Evolutionary conservation across 2,888 invertebrate genomes (phyloP).

Genomic region (Liodrosophila aerea): DNA sequence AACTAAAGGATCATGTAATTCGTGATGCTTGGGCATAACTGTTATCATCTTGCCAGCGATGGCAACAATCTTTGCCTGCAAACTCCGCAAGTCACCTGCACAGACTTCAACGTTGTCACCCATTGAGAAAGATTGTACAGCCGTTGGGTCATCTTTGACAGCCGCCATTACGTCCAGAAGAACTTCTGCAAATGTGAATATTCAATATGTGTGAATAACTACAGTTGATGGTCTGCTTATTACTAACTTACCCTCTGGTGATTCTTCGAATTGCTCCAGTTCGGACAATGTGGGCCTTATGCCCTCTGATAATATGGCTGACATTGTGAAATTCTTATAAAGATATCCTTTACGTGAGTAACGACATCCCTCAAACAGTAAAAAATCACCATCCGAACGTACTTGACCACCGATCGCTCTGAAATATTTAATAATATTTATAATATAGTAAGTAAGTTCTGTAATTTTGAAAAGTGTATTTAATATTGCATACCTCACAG

Average conservation of each 20-base stretch:
- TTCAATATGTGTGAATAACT: no score
- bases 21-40: conserved; percentile 98
- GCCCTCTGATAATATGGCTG: conserved; percentile 95
- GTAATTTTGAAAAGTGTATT: no score
- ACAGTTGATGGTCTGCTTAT: no score
- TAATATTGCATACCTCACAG: conserved; percentile 87
- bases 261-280: conserved; percentile 95
- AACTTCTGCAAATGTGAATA: conserved; percentile 82
- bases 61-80: conserved; percentile 97
- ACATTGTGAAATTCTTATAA: conserved; percentile 97
- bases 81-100: conserved; percentile 97
- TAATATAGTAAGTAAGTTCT: no score
- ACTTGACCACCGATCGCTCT: conserved; percentile 95
- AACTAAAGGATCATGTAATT: conserved; percentile 91
- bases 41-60: conserved; percentile 98
- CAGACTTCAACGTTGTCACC: conserved; percentile 99
- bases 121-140: conserved; percentile 94
- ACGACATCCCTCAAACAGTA: conserved; percentile 97
- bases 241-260: conserved; percentile 87
- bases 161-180: conserved; percentile 91
- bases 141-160: conserved; percentile 88
- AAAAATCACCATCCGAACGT: conserved; percentile 97
- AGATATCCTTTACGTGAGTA: conserved; percentile 97
- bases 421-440: no score
- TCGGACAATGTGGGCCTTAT: conserved; percentile 98